Evolutionary conservation across 2,113 vertebrate species (phyloP).

Genomic region (Laticauda laticaudata): DNA sequence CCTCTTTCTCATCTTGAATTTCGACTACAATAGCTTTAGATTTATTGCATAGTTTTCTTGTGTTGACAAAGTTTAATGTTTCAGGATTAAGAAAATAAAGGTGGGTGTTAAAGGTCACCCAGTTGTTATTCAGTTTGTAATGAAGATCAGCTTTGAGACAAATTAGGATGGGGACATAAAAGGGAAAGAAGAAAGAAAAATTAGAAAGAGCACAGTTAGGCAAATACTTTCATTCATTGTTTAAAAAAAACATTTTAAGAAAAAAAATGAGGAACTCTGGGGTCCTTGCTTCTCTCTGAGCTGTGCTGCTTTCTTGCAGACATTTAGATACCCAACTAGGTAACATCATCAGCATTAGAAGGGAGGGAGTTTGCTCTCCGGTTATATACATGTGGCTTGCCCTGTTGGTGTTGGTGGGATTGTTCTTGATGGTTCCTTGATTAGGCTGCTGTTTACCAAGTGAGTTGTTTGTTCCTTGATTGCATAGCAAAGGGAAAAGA

Average conservation of each 20-base stretch:
- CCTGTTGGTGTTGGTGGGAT: no score
- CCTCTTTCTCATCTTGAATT: rapidly evolving
- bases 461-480: no score
- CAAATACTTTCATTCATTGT: neutral
- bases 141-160: neutral
- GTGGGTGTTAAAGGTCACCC: rapidly evolving
- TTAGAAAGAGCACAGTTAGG: neutral
- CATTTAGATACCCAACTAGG: no score
- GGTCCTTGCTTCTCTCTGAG: no score
- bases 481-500: no score
- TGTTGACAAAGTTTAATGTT: rapidly evolving
- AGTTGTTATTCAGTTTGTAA: neutral
- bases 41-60: rapidly evolving
- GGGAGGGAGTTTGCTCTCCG: no score
- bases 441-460: no score
- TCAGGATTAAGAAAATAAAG: neutral
- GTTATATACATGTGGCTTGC: no score
- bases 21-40: rapidly evolving
- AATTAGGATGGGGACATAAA: neutral
- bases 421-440: no score
- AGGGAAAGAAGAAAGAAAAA: neutral
- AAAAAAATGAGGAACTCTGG: neutral
- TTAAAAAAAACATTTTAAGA: neutral
- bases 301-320: no score
- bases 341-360: no score